Conservation (phyloP, 2,113 vertebrate species). For the Gallinago jamesoni region DNA sequence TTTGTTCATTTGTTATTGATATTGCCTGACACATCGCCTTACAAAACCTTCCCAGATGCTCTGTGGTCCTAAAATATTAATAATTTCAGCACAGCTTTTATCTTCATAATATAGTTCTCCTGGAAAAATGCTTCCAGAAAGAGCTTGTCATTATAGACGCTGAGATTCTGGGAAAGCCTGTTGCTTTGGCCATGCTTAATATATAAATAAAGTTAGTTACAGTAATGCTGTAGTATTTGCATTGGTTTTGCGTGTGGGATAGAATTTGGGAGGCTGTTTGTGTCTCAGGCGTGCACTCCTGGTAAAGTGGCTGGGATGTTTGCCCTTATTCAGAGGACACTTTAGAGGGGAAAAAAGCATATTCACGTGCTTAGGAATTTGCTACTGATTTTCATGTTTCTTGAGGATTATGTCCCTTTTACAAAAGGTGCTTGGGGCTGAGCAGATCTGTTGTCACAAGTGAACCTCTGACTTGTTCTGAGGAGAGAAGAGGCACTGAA, state of each 20-base stretch:
- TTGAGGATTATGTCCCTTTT: background rate
- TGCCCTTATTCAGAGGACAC: background rate
- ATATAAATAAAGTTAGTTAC: background rate
- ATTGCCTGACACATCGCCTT: background rate
- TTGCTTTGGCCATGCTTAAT: background rate
- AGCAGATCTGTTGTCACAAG: background rate
- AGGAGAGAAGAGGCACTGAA: background rate
- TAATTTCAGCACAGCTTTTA: background rate
- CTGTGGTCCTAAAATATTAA: background rate
- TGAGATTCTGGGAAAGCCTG: background rate
- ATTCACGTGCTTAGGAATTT: background rate
- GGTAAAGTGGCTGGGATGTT: background rate
- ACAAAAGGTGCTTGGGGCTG: background rate
- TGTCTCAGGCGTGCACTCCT: background rate
- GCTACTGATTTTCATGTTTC: background rate
- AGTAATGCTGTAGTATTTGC: background rate
- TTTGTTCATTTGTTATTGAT: constrained; percentile 30
- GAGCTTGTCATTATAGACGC: background rate
- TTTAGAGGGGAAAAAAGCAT: accelerated
- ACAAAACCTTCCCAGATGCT: background rate
- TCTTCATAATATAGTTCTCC: background rate
- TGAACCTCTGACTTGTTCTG: background rate
- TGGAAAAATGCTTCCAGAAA: background rate
- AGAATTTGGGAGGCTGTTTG: background rate
- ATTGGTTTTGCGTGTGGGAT: background rate